Base-by-base conservation (phyloP, 2,888 invertebrate genomes). In the Cyclophora punctaria region DNA sequence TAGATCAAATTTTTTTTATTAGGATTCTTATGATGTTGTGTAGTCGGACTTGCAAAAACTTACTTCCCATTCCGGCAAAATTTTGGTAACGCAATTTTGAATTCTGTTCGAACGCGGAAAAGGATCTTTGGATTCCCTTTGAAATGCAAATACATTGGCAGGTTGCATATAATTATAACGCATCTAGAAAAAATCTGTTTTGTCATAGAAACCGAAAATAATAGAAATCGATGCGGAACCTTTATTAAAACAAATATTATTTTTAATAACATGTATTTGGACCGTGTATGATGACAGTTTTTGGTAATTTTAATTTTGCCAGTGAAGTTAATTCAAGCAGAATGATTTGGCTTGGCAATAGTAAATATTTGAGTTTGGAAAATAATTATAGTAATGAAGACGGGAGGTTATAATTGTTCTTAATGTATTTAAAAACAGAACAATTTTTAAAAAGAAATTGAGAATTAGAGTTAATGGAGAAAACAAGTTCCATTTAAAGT, bases 151-250 rank as follows among this genome's bases (percentile, higher is more conserved):
- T 33, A 2, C 43, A n/a, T 35, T 40, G 34, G 40, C n/a, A 20
- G 4, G 42, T 56, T 48, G 50, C 41, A 35, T 45, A 52, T 57
- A 52, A 59, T 61, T 61, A 61, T 53, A 57, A 73, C 69, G 71
- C 71, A 72, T 74, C 62, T 63, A 64, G 69, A 69, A 60, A 73
- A 71, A 73, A 69, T 75, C 60, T 67, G 73, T 74, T 74, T 73
- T 75, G 73, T 75, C 73, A 69, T 68, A 68, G 64, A 63, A 35
- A 37, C 56, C 49, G 58, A 66, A 73, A 71, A 74, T 72, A 66
- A 69, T 66, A 60, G 60, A 66, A 56, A 63, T 65, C 69, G 66
- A 53, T 60, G 56, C 53, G 56, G 60, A 61, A 60, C 56, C 56
- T 60, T 62, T 64, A 67, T 67, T 61, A 68, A 55, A 60, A 64